phyloP scores from a whole-genome alignment of 2,888 invertebrate genomes.

The Acleris cristana region DNA sequence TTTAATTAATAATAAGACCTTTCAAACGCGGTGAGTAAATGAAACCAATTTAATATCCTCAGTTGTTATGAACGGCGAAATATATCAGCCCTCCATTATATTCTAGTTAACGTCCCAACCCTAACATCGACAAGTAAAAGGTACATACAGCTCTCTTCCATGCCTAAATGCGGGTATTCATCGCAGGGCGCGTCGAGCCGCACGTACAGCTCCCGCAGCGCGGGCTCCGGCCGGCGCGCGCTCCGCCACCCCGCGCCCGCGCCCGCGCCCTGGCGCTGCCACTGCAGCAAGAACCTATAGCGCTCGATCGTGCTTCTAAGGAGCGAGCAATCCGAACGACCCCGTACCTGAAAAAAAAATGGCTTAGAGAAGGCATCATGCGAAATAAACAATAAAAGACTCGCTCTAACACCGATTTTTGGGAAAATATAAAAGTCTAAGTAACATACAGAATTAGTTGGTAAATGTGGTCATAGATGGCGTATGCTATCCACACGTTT shows the following conservation, averaged over 20 bases:
- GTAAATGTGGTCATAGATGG: too few relatives aligned
- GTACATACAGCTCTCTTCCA: constrained; percentile 90
- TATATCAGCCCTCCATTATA: too few relatives aligned
- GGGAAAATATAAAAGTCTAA: neutral
- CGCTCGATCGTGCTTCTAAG: constrained; percentile 81
- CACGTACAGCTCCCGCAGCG: constrained; percentile 79
- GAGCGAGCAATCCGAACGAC: constrained; percentile 70
- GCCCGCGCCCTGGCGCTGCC: neutral
- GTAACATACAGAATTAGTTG: too few relatives aligned
- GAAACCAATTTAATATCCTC: too few relatives aligned
- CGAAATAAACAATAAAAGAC: too few relatives aligned
- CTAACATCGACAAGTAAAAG: too few relatives aligned
- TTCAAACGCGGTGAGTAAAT: too few relatives aligned
- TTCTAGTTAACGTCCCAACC: too few relatives aligned
- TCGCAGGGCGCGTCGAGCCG: constrained; percentile 85
- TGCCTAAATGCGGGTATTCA: constrained; percentile 85
- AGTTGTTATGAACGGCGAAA: too few relatives aligned
- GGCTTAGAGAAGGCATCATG: neutral
- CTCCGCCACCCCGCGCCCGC: constrained; percentile 9
- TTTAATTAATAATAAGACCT: too few relatives aligned
- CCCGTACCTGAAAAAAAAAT: constrained; percentile 40
- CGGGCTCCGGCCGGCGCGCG: constrained; percentile 1
- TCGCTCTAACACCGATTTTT: neutral
- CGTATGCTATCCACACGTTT: neutral
- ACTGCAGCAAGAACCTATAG: constrained; percentile 59